phyloP scores from a whole-genome alignment of 2,797 vertebrate genomes.

The Otolemur crassicaudatus region DNA sequence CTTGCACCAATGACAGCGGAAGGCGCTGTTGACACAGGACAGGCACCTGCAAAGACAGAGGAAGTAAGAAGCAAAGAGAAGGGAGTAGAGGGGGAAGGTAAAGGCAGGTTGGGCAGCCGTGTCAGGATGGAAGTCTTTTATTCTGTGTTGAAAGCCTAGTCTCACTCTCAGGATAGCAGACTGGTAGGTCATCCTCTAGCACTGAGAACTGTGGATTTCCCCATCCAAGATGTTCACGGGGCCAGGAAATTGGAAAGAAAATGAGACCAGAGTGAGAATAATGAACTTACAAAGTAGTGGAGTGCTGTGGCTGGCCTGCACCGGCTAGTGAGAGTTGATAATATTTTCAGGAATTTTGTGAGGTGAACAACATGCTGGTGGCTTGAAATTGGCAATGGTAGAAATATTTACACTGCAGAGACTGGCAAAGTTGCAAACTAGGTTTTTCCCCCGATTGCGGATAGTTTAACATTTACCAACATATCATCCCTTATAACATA shows the following conservation, averaged over 20 bases:
- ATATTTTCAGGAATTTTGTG: conserved; percentile 9
- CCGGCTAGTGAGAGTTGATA: neutral
- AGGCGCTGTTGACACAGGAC: conserved; percentile 98
- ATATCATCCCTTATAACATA: neutral
- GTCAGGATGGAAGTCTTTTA: neutral
- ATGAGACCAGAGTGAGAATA: neutral
- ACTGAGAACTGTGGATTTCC: neutral
- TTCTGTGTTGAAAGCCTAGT: neutral
- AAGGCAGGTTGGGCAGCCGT: neutral
- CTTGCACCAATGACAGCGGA: conserved; percentile 99
- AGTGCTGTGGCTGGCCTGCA: neutral
- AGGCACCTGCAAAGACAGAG: conserved; percentile 92
- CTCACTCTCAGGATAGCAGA: neutral
- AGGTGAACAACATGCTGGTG: neutral
- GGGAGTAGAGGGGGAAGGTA: neutral
- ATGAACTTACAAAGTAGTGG: neutral
- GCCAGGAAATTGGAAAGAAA: neutral
- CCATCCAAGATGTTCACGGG: neutral
- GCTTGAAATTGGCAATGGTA: neutral
- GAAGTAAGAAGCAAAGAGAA: conserved; percentile 1
- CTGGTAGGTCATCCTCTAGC: neutral
- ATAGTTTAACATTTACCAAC: neutral
- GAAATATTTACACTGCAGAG: neutral
- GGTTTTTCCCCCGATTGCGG: neutral
- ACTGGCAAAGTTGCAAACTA: neutral